Evolutionary conservation across 1,140 invertebrate genomes (phyloP).

Genomic region (Drosophila gunungcola): DNA sequence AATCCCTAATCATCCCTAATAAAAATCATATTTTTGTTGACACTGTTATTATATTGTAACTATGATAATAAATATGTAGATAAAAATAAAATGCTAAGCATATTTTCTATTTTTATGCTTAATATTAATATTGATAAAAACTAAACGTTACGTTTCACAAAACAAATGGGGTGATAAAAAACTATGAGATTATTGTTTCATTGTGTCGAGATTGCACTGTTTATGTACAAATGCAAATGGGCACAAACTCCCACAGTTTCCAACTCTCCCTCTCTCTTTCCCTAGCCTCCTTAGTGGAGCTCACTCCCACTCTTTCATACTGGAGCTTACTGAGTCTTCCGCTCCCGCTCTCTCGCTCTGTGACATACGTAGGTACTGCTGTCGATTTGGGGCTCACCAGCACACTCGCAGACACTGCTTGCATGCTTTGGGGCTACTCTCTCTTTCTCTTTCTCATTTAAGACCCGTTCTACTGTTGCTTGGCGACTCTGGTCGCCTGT

Average conservation of each 20-base stretch:
- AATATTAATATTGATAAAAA: too few species aligned
- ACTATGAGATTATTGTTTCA: not conserved
- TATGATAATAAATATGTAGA: too few species aligned
- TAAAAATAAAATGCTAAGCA: too few species aligned
- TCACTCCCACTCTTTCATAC: not conserved
- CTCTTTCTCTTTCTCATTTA: constrained; percentile 13
- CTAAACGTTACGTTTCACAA: too few species aligned
- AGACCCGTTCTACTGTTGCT: constrained; percentile 29
- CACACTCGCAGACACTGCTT: constrained; percentile 8
- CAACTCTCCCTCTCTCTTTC: constrained; percentile 15
- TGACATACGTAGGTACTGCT: constrained; percentile 23
- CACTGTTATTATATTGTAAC: too few species aligned
- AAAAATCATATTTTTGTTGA: too few species aligned
- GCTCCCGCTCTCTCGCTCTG: constrained; percentile 12
- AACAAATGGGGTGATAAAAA: too few species aligned
- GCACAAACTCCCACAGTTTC: constrained; percentile 52
- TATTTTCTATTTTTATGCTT: too few species aligned
- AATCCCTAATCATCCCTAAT: too few species aligned
- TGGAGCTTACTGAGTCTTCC: constrained; percentile 22
- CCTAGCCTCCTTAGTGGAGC: not conserved
- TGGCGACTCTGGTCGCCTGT: constrained; percentile 64
- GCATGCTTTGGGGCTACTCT: constrained; percentile 39
- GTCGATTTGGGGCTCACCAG: constrained; percentile 12
- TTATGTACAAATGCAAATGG: constrained; percentile 5
- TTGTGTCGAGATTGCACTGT: not conserved